phyloP scores from a whole-genome alignment of 2,797 vertebrate species.

The Trachurus trachurus region DNA sequence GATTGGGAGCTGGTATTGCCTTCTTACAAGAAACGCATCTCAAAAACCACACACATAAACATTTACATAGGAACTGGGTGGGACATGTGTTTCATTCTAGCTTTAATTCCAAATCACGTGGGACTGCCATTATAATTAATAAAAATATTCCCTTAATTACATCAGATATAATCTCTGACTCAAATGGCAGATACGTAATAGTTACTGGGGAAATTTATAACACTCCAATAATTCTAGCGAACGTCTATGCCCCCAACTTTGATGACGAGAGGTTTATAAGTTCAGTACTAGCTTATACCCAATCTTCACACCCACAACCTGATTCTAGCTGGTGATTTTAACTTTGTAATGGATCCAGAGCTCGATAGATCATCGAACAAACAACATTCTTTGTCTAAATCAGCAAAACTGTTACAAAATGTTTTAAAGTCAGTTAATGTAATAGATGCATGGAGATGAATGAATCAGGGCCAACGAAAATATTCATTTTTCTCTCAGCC shows the following conservation, averaged over 20 bases:
- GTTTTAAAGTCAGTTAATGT: not conserved
- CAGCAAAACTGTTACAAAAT: too few species aligned
- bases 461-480: not conserved
- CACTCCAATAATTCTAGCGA: not conserved
- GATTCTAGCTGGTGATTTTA: not conserved
- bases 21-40: not conserved
- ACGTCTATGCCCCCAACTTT: not conserved
- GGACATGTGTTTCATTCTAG: not conserved
- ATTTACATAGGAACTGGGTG: not conserved
- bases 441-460: not conserved
- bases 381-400: not conserved
- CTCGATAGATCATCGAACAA: not conserved
- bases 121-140: not conserved
- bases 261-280: not conserved
- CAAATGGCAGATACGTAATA: not conserved
- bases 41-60: not conserved
- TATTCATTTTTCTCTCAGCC: constrained; percentile 6
- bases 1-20: not conserved
- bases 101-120: not conserved
- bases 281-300: not conserved
- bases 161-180: not conserved
- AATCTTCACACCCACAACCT: not conserved
- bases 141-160: not conserved
- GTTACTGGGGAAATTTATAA: not conserved
- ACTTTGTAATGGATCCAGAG: not conserved